Base-by-base conservation (phyloP, 2,113 vertebrate species). In the Hipposideros armiger region DNA sequence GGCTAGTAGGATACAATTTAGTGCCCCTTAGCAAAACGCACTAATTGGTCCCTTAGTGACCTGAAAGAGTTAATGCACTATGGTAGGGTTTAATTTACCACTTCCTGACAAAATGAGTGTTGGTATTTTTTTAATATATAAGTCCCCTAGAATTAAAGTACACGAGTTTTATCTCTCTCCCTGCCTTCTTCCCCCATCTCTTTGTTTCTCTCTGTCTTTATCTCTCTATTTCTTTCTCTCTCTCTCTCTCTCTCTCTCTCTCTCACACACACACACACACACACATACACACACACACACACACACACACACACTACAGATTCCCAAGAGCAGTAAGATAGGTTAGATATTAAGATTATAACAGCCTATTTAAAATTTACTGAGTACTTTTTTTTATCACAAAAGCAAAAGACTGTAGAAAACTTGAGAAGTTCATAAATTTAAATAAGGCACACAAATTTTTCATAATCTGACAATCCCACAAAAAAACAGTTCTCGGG, bases 41-140 rank as follows among this genome's bases (percentile, higher is more conserved):
- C 91, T 97, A 98, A 98, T 97, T 97, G 92, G 97, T 97, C 96
- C 97, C 97, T 97, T 45, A 97, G 96, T 96, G 94, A 82, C 93
- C 88, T 94, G 96, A 97, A 98, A 97, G 96, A 97, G 95, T 97
- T 97, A 97, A 97, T 81, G 73, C 42, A 36, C 36, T 95, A 94
- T 87, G 76, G 85, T 92, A 93, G 36, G 54, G 28, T 96, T 97
- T 96, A 97, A 96, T 97, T 92, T 95, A 81, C 69, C 11, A 94
- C 88, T 96, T 97, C 73, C 77, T 94, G 78, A 97, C 72, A 97
- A 98, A 95, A 95, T 74, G 14, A 96, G 54, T 20, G 85, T 95
- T 95, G 86, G 45, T 62, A 62, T 88, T 87, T 97, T n/a, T 47
- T 96, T 95, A 74, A 67, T 82, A 85, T 67, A 89, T 88, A 89